A percentile compares a stretch with the other conserved stretches of the same genome.
phyloP scores from a whole-genome alignment of 2,113 vertebrate species.

The Thunnus thynnus region DNA sequence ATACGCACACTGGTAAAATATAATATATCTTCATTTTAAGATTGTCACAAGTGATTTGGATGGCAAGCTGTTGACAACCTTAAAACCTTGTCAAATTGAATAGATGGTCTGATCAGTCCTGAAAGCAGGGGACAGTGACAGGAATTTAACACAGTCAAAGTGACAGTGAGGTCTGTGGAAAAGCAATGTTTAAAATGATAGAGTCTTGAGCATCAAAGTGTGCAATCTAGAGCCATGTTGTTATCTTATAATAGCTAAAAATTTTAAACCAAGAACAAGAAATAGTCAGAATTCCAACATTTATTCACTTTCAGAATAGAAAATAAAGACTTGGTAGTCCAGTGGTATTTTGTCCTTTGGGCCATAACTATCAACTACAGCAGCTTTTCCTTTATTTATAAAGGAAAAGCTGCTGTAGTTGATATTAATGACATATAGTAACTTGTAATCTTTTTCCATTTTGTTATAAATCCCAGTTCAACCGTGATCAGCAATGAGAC shows the following conservation, averaged over 20 bases:
- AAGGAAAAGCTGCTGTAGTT: background rate
- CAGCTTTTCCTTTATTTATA: background rate
- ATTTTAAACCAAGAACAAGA: background rate
- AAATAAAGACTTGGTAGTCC: background rate
- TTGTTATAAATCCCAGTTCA: no score
- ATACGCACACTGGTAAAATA: background rate
- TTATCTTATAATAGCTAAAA: background rate
- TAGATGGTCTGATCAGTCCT: slow-evolving; percentile 23
- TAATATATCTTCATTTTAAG: slow-evolving; percentile 62
- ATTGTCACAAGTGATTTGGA: slow-evolving; percentile 48
- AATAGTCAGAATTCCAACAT: background rate
- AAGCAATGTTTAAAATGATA: background rate
- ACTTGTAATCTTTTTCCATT: no score
- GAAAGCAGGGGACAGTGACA: slow-evolving; percentile 9
- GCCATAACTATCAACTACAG: background rate
- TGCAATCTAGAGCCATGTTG: background rate
- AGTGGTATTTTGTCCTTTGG: background rate
- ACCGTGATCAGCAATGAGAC: background rate
- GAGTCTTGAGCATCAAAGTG: background rate
- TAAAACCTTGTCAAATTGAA: slow-evolving; percentile 44
- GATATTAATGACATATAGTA: background rate
- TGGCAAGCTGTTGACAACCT: slow-evolving; percentile 46
- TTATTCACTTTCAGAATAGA: background rate
- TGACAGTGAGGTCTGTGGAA: slow-evolving; percentile 10
- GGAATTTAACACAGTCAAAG: background rate